Percentiles rank a stretch among this genome's conserved stretches.
Evolutionary conservation across 2,113 vertebrate species (phyloP).

Genomic region (Climacteris rufus): DNA sequence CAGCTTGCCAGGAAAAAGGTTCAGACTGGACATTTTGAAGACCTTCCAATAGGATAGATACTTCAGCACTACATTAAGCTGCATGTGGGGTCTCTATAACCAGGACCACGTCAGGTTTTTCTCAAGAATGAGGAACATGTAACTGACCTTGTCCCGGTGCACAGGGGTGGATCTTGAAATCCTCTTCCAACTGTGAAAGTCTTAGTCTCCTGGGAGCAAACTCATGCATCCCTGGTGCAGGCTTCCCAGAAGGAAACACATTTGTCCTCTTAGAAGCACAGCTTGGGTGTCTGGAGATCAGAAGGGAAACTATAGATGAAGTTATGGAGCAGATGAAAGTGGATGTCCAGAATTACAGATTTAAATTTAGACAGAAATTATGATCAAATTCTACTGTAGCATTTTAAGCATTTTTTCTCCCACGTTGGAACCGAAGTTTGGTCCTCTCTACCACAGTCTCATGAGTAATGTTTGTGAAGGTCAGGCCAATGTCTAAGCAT

Average conservation of each 20-base stretch:
- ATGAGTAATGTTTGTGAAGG: neutral
- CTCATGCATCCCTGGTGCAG: neutral
- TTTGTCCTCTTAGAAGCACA: neutral
- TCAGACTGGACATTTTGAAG: neutral
- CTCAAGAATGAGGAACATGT: neutral
- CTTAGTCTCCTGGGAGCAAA: neutral
- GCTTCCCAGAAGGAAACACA: neutral
- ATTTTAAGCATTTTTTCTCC: neutral
- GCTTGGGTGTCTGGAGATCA: neutral
- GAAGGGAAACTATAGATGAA: neutral
- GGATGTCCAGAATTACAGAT: neutral
- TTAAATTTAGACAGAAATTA: neutral
- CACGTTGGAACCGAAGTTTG: neutral
- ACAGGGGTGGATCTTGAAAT: neutral
- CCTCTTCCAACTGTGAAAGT: neutral
- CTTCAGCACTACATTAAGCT: neutral
- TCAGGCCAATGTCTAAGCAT: neutral
- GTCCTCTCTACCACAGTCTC: neutral
- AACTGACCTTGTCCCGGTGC: neutral
- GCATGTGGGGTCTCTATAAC: neutral
- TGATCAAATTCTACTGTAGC: neutral
- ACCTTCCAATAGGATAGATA: neutral
- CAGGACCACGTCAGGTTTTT: neutral
- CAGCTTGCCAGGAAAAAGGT: neutral
- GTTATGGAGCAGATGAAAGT: neutral